Evolutionary conservation across 2,888 invertebrate species (phyloP), one percentile per base, ranked within the genome.

Genomic region (Adineta ricciae): DNA sequence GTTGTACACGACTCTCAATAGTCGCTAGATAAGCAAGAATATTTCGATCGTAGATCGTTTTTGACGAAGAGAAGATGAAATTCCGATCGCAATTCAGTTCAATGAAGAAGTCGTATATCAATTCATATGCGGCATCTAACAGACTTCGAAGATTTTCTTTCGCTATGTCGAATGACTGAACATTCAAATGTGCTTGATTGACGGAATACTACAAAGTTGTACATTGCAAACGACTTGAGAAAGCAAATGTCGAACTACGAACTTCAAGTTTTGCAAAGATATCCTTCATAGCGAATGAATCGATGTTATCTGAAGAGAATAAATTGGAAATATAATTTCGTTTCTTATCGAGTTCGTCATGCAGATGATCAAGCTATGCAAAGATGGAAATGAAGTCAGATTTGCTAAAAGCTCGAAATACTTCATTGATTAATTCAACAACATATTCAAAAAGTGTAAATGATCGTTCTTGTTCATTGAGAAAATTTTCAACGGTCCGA

Each of bases 401-500:
- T 46, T 46, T 11, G 46, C 5, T 46, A 46, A 11, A 41, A 24
- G 24, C 24, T 38, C 1, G 9, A 19, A 21, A 24, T 78, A 78
- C 73, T 41, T 78, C 73, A n/a, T 78, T 78, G 41, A 78, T 41
- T 78, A 78, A 78, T 78, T 78, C 73, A 11, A 78, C 36, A 41
- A 24, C 38, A 78, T 78, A 78, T 41, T 78, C 73, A 36, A 78
- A 78, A 4, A 78, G 21, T 41, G 73, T 41, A 78, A 78, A 78
- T 78, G 38, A 8, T 78, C 41, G 36, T 41, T 78, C 73, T 78
- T 78, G 73, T 78, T 78, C 73, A 11, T 21, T 27, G 11, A 78
- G 24, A 78, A 78, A 78, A 24, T 38, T 78, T 78, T 78, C 73
- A n/a, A 78, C 73, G 38, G 73, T 9, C 24, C 41, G 73, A 36